Conservation (phyloP, 2,113 vertebrate species). For the Poeciliopsis turrubarensis region DNA sequence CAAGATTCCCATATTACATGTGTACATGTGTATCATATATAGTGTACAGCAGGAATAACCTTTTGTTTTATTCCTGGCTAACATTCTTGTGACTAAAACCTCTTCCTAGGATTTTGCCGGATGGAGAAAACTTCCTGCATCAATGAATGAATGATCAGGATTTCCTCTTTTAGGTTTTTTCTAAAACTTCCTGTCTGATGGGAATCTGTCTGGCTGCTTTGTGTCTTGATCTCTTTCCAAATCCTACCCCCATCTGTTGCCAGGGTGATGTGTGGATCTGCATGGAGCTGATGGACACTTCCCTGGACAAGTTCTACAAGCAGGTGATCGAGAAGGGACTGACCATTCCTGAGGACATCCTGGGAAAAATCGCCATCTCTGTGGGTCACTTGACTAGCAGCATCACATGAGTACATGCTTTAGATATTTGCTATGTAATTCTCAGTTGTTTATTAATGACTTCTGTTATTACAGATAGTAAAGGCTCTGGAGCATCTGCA, state of each 20-base stretch:
- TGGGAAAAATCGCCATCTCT: conserved; percentile 95
- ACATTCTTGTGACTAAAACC: neutral
- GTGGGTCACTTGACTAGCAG: conserved; percentile 78
- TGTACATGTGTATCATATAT: neutral
- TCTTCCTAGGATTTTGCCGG: neutral
- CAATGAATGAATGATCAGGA: conserved; percentile 49
- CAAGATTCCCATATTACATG: no score
- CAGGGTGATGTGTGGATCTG: conserved; percentile 99
- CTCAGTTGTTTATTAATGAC: conserved; percentile 6
- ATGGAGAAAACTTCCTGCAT: conserved; percentile 37
- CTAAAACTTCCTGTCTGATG: neutral
- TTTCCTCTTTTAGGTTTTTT: conserved; percentile 41
- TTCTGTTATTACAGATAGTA: conserved; percentile 85
- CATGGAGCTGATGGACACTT: conserved; percentile 99
- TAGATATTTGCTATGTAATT: neutral
- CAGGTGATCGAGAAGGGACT: conserved; percentile 93
- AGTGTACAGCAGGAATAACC: neutral
- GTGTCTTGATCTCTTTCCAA: neutral
- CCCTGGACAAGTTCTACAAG: conserved; percentile 98
- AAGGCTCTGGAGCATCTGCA: conserved; percentile 97
- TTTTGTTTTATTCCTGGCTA: neutral
- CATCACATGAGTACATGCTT: neutral
- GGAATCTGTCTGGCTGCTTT: neutral
- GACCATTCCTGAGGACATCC: conserved; percentile 93
- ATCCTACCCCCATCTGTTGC: conserved; percentile 16